Conservation (phyloP, 2,888 invertebrate species). For the Cyclophora albipunctata region DNA sequence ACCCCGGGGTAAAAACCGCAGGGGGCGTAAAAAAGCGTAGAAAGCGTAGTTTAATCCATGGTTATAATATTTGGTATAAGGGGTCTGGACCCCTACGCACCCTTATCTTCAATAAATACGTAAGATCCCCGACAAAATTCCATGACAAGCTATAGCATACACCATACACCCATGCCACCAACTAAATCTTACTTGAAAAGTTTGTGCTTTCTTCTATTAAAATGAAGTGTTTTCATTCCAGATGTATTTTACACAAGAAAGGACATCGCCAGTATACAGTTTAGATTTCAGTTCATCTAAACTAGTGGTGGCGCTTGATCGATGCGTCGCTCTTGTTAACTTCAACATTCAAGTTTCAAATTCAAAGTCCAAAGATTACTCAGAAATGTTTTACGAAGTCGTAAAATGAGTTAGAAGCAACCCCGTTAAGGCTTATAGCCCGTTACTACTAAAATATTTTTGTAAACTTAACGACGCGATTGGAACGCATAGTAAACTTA, state of each 20-base stretch:
- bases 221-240: slow-evolving; percentile 27
- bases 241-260: slow-evolving; percentile 62
- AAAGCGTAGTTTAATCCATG: too few relatives aligned
- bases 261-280: slow-evolving; percentile 56
- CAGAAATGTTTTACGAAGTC: slow-evolving; percentile 32
- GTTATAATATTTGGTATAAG: too few relatives aligned
- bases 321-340: slow-evolving; percentile 44
- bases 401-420: too few relatives aligned
- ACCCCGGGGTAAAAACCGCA: too few relatives aligned
- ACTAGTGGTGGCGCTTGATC: slow-evolving; percentile 54
- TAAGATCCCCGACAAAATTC: background rate
- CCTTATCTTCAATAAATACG: too few relatives aligned
- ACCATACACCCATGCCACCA: background rate
- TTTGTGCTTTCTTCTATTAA: slow-evolving; percentile 1
- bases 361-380: slow-evolving; percentile 39
- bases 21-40: too few relatives aligned
- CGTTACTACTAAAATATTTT: too few relatives aligned
- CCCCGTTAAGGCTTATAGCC: too few relatives aligned
- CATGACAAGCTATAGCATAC: background rate
- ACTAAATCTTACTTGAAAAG: background rate
- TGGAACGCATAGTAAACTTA: too few relatives aligned
- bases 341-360: slow-evolving; percentile 38
- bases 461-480: too few relatives aligned
- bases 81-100: too few relatives aligned
- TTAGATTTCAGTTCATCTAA: slow-evolving; percentile 54